These are phyloP conservation scores for Gephyroberyx darwinii DNA, from an alignment of 2,797 vertebrate species.

Conservation along the genomic window DNA sequence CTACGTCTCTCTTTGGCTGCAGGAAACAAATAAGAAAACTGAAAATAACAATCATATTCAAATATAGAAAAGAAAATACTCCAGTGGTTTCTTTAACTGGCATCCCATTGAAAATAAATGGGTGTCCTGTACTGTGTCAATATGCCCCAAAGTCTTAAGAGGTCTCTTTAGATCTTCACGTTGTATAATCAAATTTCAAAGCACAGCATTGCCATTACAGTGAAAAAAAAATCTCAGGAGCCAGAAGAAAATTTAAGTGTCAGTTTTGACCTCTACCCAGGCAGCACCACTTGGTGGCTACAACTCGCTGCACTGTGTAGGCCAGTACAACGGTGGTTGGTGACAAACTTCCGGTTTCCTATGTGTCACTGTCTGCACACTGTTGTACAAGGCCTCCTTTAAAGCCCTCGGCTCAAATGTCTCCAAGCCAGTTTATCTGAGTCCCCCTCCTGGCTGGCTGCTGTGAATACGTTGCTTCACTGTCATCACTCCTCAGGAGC, in stretches of 20 bases:
- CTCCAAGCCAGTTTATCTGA: constrained; percentile 21
- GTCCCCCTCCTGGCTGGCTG: constrained; percentile 38
- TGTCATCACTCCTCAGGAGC: constrained; percentile 85
- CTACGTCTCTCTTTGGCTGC: constrained; percentile 66
- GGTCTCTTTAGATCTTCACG: constrained; percentile 41
- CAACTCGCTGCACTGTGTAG: constrained; percentile 38
- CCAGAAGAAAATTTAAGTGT: constrained; percentile 59
- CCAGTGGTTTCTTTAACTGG: constrained; percentile 64
- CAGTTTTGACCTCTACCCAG: constrained; percentile 34
- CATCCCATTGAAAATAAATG: constrained; percentile 42
- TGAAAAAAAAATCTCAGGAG: constrained; percentile 34
- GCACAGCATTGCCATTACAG: constrained; percentile 25
- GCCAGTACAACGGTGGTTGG: constrained; percentile 31
- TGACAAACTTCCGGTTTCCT: constrained; percentile 28
- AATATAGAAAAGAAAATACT: constrained; percentile 50
- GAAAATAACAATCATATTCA: constrained; percentile 39
- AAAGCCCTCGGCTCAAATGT: constrained; percentile 15
- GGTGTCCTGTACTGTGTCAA: constrained; percentile 25
- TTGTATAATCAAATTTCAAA: constrained; percentile 38
- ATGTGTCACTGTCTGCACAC: constrained; percentile 25
- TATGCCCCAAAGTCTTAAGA: constrained; percentile 50
- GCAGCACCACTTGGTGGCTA: constrained; percentile 63
- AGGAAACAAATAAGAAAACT: constrained; percentile 49
- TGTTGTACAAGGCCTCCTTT: constrained; percentile 41
- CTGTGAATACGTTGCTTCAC: constrained; percentile 33